A percentile compares a stretch with the other conserved stretches of the same genome.
Conservation (phyloP, 2,113 vertebrate species). For the Erythrolamprus reginae region DNA sequence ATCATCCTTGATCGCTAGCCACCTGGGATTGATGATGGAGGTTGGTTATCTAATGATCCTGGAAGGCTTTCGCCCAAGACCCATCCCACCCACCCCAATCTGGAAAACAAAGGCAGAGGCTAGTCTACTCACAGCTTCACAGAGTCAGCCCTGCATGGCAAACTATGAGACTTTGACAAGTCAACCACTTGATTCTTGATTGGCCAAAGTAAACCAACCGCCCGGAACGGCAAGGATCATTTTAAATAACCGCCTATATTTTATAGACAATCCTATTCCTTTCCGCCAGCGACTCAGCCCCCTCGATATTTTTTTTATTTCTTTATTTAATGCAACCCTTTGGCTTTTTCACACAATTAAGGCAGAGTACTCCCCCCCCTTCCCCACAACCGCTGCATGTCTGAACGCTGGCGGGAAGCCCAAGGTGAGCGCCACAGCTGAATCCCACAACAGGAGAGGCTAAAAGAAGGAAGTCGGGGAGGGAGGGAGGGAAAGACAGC, state of each 20-base stretch:
- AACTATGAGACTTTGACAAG: too few species aligned
- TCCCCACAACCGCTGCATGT: background rate
- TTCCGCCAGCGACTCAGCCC: background rate
- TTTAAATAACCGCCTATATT: background rate
- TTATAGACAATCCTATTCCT: background rate
- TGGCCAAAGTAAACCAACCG: background rate
- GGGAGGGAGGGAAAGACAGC: background rate
- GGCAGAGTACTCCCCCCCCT: background rate
- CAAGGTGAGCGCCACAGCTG: background rate
- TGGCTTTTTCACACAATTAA: slow-evolving; percentile 1
- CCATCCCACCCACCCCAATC: background rate
- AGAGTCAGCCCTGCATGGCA: background rate
- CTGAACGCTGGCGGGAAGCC: background rate
- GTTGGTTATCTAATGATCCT: background rate
- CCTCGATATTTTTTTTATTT: background rate
- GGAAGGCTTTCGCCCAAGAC: background rate
- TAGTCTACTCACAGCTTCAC: background rate
- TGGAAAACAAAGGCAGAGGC: background rate
- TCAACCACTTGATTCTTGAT: too few species aligned
- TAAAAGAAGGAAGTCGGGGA: background rate
- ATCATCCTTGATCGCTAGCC: background rate
- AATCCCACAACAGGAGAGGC: slow-evolving; percentile 1
- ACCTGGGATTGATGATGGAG: background rate
- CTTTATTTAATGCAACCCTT: background rate
- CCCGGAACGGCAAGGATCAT: background rate